Base-by-base conservation (phyloP, 2,113 vertebrate genomes). In the Cranoglanis bouderius region DNA sequence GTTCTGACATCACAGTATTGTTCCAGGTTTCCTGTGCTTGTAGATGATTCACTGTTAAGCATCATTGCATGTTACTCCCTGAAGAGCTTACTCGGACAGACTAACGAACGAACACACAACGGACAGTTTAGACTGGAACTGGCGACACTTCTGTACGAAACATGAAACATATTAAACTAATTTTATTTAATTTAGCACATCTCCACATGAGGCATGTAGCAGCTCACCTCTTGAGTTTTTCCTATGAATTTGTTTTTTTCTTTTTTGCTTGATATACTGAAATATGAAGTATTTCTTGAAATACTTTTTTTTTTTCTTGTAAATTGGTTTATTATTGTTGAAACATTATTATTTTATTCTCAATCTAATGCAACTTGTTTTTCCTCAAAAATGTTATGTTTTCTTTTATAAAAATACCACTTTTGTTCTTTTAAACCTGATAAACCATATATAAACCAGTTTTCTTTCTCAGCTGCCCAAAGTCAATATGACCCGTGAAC, bases 1-100 rank as follows among this genome's bases (percentile, higher is more conserved):
- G 82, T 63, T 90, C 87, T 92, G 90, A 92, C 90, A 90, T 92
- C 91, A 92, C 21, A 67, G 86, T 70, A 92, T 93, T 93, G 92
- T 93, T 92, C 75, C 32, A 26, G 35, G 43, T 82, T 92, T 93
- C 92, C 92, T 90, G 90, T 87, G 77, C 72, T 82, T 82, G 18
- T 72, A 46, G 61, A 67, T 72, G 87, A 67, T 59, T 63, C 61
- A 90, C 51, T 85, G 53, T 61, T 67, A 55, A 70, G 63, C 43
- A 82, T 51, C 24, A 32, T 13, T 3, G 49, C 24, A 65, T 26
- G 6, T 40, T 78, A 46, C 57, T 65, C 53, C 8, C 49, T 43
- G 74, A 80, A 53, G 43, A 67, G 74, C 55, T 82, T 72, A 43
- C 67, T 84, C 67, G 51, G n/a, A 67, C 61, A 2, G 43, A 87